A percentile compares a stretch with the other conserved stretches of the same genome.
Evolutionary conservation across 1,140 invertebrate genomes (phyloP).

Genomic region (Piezodorus guildinii): DNA sequence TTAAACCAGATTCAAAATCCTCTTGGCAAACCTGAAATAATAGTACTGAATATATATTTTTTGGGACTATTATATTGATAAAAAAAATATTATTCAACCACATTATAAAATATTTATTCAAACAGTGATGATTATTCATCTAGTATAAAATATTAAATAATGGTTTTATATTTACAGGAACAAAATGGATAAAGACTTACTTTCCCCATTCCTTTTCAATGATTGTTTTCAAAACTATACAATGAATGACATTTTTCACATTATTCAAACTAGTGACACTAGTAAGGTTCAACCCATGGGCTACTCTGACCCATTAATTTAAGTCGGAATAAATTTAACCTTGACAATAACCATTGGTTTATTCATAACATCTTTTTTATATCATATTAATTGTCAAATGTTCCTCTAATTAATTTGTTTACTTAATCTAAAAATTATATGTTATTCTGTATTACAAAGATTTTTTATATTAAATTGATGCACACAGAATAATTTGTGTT

Average conservation of each 20-base stretch:
- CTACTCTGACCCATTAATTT: constrained; percentile 22
- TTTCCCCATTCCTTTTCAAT: neutral
- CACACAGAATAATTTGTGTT: too few species aligned
- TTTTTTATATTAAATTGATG: too few species aligned
- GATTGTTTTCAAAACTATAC: neutral
- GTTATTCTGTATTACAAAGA: too few species aligned
- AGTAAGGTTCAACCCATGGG: constrained; percentile 4
- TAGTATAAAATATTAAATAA: too few species aligned
- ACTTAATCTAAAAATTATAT: too few species aligned
- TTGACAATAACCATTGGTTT: constrained; percentile 18
- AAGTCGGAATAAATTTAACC: constrained; percentile 19
- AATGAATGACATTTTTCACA: constrained; percentile 2
- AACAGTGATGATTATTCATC: neutral
- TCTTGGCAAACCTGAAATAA: neutral
- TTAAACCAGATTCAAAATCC: constrained; percentile 2
- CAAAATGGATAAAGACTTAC: neutral
- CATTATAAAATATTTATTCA: neutral
- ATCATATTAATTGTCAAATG: too few species aligned
- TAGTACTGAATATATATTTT: neutral
- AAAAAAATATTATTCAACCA: neutral
- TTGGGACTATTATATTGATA: neutral
- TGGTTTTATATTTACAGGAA: neutral
- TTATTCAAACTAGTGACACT: neutral
- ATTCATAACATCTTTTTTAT: neutral
- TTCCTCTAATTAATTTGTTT: too few species aligned